Conservation (phyloP, 2,888 invertebrate genomes). For the Nowickia ferox region DNA sequence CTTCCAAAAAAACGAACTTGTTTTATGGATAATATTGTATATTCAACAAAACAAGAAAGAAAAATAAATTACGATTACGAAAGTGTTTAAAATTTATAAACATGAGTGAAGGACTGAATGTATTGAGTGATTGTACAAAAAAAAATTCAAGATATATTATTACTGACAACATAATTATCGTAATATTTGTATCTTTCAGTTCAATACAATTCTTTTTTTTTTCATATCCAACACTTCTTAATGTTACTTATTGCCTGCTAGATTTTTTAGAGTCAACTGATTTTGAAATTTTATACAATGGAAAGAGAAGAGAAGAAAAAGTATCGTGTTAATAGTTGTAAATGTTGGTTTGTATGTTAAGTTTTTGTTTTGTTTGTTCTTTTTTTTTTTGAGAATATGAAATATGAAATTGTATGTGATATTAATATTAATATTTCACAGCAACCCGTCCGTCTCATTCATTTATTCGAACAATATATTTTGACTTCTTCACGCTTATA, state of each 20-base stretch:
- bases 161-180: constrained; percentile 70
- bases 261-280: constrained; percentile 26
- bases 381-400: constrained; percentile 19
- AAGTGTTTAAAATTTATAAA: constrained; percentile 28
- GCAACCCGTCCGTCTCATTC: constrained; percentile 10
- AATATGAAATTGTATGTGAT: constrained; percentile 66
- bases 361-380: not conserved
- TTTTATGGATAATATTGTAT: constrained; percentile 17
- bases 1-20: constrained; percentile 9
- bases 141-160: constrained; percentile 22
- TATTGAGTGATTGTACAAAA: constrained; percentile 31
- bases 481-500: constrained; percentile 74
- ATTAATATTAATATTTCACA: constrained; percentile 61
- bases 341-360: constrained; percentile 9
- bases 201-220: constrained; percentile 25
- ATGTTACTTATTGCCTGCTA: constrained; percentile 12
- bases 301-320: not conserved
- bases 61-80: not conserved
- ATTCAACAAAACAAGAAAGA: constrained; percentile 11
- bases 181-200: constrained; percentile 56
- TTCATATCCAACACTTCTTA: constrained; percentile 22
- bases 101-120: constrained; percentile 20
- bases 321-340: constrained; percentile 46
- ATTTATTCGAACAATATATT: constrained; percentile 24
- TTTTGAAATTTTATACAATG: constrained; percentile 21